Conservation (phyloP, 2,797 vertebrate genomes). For the Remorina albescens region DNA sequence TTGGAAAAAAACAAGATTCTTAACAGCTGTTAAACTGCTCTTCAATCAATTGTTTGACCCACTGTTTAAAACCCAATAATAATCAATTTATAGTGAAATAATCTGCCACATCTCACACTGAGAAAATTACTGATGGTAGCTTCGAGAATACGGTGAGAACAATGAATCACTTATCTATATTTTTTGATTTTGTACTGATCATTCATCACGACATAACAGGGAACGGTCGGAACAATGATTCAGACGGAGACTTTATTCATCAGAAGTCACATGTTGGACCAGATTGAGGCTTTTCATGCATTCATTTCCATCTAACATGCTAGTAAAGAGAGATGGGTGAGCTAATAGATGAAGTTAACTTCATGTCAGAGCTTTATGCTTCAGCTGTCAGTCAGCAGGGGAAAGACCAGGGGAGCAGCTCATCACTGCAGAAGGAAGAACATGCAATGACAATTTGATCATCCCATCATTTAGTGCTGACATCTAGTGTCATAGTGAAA, state of each 20-base stretch:
- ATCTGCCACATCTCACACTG: too few species aligned
- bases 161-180: too few species aligned
- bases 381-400: neutral
- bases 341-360: constrained; percentile 11
- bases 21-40: neutral
- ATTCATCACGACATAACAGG: too few species aligned
- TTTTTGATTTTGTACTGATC: too few species aligned
- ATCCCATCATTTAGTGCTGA: constrained; percentile 15
- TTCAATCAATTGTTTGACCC: neutral
- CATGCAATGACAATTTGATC: neutral
- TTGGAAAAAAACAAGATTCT: neutral
- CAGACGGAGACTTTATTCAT: too few species aligned
- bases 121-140: too few species aligned
- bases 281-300: too few species aligned
- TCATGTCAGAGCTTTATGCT: constrained; percentile 17
- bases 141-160: too few species aligned
- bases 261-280: neutral
- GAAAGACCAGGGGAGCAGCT: neutral
- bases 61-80: too few species aligned
- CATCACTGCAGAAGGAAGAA: neutral
- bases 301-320: neutral
- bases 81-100: too few species aligned
- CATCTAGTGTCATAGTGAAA: constrained; percentile 47
- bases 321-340: constrained; percentile 5
- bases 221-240: too few species aligned